Conservation (phyloP, 2,888 invertebrate species). For the Leucania comma region DNA sequence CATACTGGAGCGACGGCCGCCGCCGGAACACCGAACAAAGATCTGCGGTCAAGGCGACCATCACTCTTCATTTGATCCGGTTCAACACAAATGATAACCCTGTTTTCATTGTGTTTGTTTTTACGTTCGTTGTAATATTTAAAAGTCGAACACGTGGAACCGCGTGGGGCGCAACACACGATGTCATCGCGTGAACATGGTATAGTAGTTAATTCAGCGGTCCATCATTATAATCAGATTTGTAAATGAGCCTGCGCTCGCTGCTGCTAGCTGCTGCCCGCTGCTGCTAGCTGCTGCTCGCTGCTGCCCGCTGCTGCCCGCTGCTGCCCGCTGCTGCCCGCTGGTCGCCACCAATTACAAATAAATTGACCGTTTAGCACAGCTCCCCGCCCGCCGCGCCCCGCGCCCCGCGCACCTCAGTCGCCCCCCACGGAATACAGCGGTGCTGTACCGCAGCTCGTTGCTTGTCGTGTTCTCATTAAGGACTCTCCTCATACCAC, state of each 20-base stretch:
- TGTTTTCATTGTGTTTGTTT: background rate
- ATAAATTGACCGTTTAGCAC: slow-evolving; percentile 16
- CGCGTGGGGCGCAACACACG: background rate
- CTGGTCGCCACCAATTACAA: slow-evolving; percentile 23
- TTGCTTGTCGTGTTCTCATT: background rate
- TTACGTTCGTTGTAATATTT: background rate
- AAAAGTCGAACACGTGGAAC: background rate
- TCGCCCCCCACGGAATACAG: background rate
- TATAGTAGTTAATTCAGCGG: background rate
- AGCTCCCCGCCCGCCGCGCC: background rate
- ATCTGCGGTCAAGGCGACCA: background rate
- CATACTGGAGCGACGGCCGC: background rate
- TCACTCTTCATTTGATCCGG: slow-evolving; percentile 5
- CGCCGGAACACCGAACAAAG: background rate
- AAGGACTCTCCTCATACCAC: background rate
- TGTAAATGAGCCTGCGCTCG: slow-evolving; percentile 28
- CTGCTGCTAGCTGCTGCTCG: too few species aligned
- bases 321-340: slow-evolving; percentile 1
- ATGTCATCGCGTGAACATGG: background rate
- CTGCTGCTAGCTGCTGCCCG: too few species aligned
- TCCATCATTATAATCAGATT: slow-evolving; percentile 31
- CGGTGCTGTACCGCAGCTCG: background rate
- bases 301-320: too few species aligned
- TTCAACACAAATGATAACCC: background rate
- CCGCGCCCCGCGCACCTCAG: background rate